Conservation (phyloP, 2,113 vertebrate species). For the Perca schrenkii region DNA sequence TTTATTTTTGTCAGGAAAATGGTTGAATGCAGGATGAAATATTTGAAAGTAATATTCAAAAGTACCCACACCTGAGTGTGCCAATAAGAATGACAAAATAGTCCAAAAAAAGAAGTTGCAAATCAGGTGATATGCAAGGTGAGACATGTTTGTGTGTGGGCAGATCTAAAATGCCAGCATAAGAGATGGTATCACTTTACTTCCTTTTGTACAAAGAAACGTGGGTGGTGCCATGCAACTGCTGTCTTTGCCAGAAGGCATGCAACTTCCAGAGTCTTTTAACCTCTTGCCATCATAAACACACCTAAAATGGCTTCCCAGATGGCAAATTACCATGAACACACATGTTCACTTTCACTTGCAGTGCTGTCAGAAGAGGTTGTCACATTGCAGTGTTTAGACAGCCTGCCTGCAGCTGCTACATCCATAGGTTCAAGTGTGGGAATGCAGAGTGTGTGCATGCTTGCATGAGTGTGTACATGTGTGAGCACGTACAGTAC, state of each 20-base stretch:
- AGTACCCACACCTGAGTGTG: slow-evolving; percentile 14
- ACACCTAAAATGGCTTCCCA: slow-evolving; percentile 63
- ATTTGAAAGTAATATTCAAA: neutral
- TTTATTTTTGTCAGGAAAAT: no score
- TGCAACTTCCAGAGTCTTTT: slow-evolving; percentile 39
- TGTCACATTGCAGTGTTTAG: slow-evolving; percentile 55
- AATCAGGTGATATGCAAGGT: slow-evolving; percentile 26
- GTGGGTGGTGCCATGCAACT: slow-evolving; percentile 5
- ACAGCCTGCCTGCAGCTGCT: slow-evolving; percentile 65
- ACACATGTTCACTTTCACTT: slow-evolving; percentile 54
- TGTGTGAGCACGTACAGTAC: slow-evolving; percentile 5
- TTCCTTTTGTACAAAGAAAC: slow-evolving; percentile 23
- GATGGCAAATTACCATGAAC: slow-evolving; percentile 66
- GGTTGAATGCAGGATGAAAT: neutral
- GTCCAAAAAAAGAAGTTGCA: neutral
- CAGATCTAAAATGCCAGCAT: slow-evolving; percentile 30
- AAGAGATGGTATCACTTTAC: slow-evolving; percentile 27
- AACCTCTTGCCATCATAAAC: slow-evolving; percentile 48
- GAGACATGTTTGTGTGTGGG: slow-evolving; percentile 48
- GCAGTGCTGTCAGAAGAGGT: slow-evolving; percentile 22
- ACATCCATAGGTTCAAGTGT: slow-evolving; percentile 27
- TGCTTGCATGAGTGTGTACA: neutral
- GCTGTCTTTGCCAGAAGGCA: slow-evolving; percentile 6
- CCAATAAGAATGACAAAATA: neutral
- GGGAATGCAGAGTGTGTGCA: slow-evolving; percentile 28